phyloP scores from a whole-genome alignment of 1,140 invertebrate species.

The Varroa destructor region DNA sequence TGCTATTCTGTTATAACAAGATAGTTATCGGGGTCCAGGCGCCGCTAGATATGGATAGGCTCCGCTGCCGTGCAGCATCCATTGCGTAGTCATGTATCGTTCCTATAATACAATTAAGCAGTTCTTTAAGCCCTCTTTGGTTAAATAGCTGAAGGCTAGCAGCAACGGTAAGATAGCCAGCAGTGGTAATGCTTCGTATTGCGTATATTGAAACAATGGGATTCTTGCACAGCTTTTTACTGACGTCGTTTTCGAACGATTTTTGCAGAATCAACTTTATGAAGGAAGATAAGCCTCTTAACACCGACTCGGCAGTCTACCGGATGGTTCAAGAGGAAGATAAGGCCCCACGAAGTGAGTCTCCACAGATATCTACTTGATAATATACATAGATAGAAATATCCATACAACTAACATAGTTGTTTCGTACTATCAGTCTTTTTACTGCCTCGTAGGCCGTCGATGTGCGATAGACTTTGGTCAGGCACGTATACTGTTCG shows the following conservation, averaged over 20 bases:
- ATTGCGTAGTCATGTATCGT: no score
- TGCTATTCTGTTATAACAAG: no score
- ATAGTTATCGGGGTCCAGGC: no score
- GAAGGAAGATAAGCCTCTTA: slow-evolving; percentile 57
- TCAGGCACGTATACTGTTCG: neutral
- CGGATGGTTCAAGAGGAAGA: slow-evolving; percentile 80
- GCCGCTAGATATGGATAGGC: no score
- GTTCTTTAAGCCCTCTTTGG: no score
- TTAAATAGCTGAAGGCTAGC: no score
- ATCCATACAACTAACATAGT: neutral
- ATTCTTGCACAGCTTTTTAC: neutral
- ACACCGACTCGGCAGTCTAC: slow-evolving; percentile 61
- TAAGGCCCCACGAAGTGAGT: slow-evolving; percentile 49
- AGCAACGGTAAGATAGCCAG: no score
- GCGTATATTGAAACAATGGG: no score
- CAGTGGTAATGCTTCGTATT: no score
- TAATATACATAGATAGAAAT: neutral
- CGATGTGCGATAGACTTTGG: slow-evolving; percentile 31
- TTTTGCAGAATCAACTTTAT: slow-evolving; percentile 76
- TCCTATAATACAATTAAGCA: no score
- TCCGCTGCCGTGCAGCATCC: no score
- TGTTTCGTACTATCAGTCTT: neutral
- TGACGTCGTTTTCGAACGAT: slow-evolving; percentile 26
- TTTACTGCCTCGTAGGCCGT: slow-evolving; percentile 33
- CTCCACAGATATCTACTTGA: slow-evolving; percentile 26